Evolutionary conservation across 2,113 vertebrate species (phyloP), one percentile per base, ranked within the genome.

Genomic region (Oophaga pumilio): DNA sequence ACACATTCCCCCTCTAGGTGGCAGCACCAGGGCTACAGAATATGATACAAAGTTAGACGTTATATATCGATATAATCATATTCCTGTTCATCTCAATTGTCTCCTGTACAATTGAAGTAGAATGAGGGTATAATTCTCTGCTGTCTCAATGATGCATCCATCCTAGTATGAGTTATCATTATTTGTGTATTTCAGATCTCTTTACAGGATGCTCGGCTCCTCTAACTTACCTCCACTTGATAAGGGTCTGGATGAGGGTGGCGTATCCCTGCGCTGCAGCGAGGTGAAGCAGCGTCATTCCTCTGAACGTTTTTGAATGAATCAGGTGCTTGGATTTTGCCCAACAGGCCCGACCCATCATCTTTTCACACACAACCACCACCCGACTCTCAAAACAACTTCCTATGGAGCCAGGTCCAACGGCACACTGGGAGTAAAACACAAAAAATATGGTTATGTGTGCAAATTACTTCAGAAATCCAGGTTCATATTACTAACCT

Each of bases 271-370:
- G 98, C 88, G 97, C 98, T 1, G 98, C 98, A 0, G 98, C 98
- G 73, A 99, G 96, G 93, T 99, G 98, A 57, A 99, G 93, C 89
- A 99, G 96, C 0, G 98, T 99, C 98, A 99, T 99, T 83, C 98
- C 98, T 80, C 98, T 94, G 94, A 99, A 99, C 26, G 98, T 99
- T 95, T 99, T 99, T 1, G 98, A 97, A 90, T 99, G 98, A 95
- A 99, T 99, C 93, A 99, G 92, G 91, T 98, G 98, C 94, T 99
- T 99, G 92, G 98, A 98, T 93, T 98, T 99, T n/a, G 97, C 96
- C 98, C 98, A 99, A 94, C 98, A 99, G 53, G 98, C 96, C 33
- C 98, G 94, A 91, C 97, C 97, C 98, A 99, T 99, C 98, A 99
- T 99, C 96, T 99, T 99, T 94, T 99, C 98, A 20, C 98, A 99